Evolutionary conservation across 2,113 vertebrate genomes (phyloP), one percentile per base, ranked within the genome.

Genomic region (Carassius auratus): DNA sequence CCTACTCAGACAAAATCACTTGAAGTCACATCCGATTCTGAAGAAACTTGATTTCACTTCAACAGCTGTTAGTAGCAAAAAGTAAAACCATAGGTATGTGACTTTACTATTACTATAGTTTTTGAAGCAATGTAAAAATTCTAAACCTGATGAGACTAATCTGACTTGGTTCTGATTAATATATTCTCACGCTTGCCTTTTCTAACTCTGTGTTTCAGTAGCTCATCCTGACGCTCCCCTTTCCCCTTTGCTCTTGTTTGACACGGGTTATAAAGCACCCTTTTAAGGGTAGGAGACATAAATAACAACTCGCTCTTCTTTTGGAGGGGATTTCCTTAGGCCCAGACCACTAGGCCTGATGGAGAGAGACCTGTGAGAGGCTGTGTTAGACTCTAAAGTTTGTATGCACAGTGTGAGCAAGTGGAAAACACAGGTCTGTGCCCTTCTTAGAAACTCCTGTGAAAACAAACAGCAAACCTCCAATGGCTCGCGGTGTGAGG

Each of bases 281-380:
- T 90, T 91, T 93, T 83, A 59, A 64, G 91, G 89, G 90, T 89
- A 87, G 89, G 91, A 90, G 92, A 90, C 93, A 93, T 95, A 95
- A 95, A 95, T 95, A 87, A 89, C 84, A 71, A 61, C 86, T 48
- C 77, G 57, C 52, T 76, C 91, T 81, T 90, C 90, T 91, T 76
- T 86, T 93, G 92, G 92, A 91, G 76, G 90, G 90, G 93, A 93
- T 92, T 94, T 94, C 93, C 93, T 94, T 92, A 92, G 91, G 93
- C 93, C 92, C 92, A 91, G 90, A 62, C 75, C 81, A 66, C 33
- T 91, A 94, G 92, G 92, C 94, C 94, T 92, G 93, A 93, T 90
- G 93, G 77, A 87, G 81, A 88, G 87, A 89, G 90, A 48, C 10
- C 45, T 48, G 45, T 12, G 45, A 48, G 45, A 48, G 45, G 90